phyloP scores from a whole-genome alignment of 2,888 invertebrate genomes.

The Galeopsomyia nigrocyanea region DNA sequence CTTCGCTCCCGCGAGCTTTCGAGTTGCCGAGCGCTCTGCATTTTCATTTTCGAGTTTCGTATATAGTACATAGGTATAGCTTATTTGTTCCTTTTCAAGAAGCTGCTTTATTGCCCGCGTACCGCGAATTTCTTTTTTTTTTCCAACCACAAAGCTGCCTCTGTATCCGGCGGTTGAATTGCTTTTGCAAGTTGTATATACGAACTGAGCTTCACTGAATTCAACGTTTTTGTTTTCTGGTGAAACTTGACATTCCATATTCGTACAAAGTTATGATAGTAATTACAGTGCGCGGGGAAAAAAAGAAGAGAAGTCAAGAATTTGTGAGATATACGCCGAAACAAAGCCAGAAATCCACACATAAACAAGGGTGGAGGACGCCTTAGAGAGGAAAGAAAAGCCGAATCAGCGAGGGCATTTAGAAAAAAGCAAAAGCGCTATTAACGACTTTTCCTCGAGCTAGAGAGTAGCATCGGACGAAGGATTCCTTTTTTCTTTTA shows the following conservation, averaged over 20 bases:
- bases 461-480: not conserved
- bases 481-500: constrained; percentile 29
- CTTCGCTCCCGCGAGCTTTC: constrained; percentile 41
- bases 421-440: constrained; percentile 16
- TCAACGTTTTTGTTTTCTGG: no score
- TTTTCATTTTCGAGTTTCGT: constrained; percentile 32
- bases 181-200: no score
- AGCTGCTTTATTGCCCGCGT: constrained; percentile 11
- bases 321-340: no score
- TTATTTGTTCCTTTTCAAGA: not conserved
- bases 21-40: constrained; percentile 30
- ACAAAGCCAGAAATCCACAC: not conserved
- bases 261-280: no score
- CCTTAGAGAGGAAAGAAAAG: not conserved
- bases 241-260: no score
- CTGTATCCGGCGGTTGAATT: no score
- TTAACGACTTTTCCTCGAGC: constrained; percentile 28
- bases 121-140: no score
- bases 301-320: no score
- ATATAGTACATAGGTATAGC: no score
- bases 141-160: no score
- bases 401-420: constrained; percentile 27
- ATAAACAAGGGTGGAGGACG: not conserved
- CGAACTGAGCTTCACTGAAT: no score
- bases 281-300: no score